Percentiles rank a stretch among this genome's conserved stretches.
Conservation (phyloP, 2,797 vertebrate species). For the Crotalus adamanteus region DNA sequence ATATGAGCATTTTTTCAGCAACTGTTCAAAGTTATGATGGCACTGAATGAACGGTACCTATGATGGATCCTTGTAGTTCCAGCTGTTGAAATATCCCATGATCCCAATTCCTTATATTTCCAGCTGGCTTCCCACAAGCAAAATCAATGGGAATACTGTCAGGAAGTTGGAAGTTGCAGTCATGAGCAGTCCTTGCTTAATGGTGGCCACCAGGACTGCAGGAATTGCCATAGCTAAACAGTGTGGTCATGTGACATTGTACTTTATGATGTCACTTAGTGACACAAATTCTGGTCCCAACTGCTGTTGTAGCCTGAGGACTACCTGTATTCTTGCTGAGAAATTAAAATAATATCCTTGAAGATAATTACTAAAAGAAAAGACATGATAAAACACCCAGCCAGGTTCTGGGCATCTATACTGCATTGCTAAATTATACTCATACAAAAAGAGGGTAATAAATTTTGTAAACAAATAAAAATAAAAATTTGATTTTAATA, state of each 20-base stretch:
- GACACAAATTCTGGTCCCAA: not conserved
- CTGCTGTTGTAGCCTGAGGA: not conserved
- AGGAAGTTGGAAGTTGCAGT: not conserved
- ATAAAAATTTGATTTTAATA: not conserved
- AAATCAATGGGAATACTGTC: not conserved
- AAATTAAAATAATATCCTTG: not conserved
- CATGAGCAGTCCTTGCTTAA: not conserved
- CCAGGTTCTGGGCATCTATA: not conserved
- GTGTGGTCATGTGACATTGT: not conserved
- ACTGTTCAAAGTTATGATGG: not conserved
- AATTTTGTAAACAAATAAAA: not conserved
- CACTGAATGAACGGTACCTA: not conserved
- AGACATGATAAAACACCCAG: not conserved
- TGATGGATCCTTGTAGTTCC: not conserved
- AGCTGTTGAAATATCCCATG: not conserved
- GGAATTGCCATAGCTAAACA: not conserved
- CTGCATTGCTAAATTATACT: not conserved
- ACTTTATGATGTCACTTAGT: not conserved
- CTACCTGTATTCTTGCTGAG: not conserved
- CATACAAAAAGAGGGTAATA: not conserved
- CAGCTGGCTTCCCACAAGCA: not conserved
- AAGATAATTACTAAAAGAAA: not conserved
- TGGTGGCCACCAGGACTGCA: not conserved
- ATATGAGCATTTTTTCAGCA: not conserved
- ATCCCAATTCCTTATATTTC: not conserved